phyloP scores from a whole-genome alignment of 30 jellyfish, hydroid and myxozoan genomes.

The Mastigias papua region DNA sequence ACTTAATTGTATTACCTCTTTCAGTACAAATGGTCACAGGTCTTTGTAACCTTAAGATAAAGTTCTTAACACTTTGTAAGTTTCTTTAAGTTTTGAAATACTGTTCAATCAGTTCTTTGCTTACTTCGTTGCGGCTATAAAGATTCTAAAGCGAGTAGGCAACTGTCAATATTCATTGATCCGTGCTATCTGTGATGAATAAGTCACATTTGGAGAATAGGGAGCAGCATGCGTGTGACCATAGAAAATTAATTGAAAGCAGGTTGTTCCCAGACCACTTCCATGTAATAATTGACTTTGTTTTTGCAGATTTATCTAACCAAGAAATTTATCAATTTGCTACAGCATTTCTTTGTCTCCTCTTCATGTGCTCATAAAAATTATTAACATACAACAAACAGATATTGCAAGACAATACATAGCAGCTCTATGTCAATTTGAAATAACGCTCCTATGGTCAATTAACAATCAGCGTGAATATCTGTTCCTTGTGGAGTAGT shows the following conservation, averaged over 20 bases:
- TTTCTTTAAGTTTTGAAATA: neutral
- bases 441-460: too few species aligned
- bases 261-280: slow-evolving; percentile 31
- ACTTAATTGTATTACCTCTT: too few species aligned
- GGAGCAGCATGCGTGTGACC: slow-evolving; percentile 67
- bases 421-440: too few species aligned
- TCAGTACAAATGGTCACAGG: too few species aligned
- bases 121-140: slow-evolving; percentile 43
- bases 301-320: slow-evolving; percentile 12
- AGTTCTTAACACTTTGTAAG: neutral
- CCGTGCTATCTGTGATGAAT: slow-evolving; percentile 36
- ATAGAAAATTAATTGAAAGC: slow-evolving; percentile 51
- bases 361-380: too few species aligned
- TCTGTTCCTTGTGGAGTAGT: too few species aligned
- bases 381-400: too few species aligned
- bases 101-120: neutral
- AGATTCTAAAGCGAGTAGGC: neutral
- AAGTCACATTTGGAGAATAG: slow-evolving; percentile 39
- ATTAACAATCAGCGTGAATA: too few species aligned
- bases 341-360: slow-evolving; percentile 9
- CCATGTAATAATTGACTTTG: neutral
- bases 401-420: too few species aligned
- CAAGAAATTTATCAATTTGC: slow-evolving; percentile 27
- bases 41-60: too few species aligned
- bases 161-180: slow-evolving; percentile 27